Conservation (phyloP, 1,140 invertebrate genomes). For the Drosophila ercepeae region DNA sequence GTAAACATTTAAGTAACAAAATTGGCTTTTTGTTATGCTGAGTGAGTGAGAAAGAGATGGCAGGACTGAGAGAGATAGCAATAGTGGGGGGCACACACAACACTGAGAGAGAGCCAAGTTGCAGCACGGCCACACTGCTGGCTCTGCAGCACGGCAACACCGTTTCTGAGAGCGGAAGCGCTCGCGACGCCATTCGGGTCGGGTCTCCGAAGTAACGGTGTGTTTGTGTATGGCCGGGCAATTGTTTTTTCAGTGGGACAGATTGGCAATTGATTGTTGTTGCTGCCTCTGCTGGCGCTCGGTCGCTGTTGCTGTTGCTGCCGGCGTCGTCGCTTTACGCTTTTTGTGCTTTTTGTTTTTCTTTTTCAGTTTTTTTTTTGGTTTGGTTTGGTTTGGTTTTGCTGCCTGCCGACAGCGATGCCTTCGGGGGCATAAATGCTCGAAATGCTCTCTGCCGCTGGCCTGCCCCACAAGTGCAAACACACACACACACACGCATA, state of each 20-base stretch:
- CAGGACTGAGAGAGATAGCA: conserved; percentile 8
- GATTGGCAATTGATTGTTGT: conserved; percentile 80
- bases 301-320: conserved; percentile 13
- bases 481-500: conserved; percentile 4
- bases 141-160: conserved; percentile 59
- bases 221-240: conserved; percentile 55
- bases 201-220: conserved; percentile 53
- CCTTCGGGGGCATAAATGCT: conserved; percentile 73
- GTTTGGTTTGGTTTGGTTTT: conserved; percentile 34
- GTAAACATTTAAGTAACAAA: conserved; percentile 84
- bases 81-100: neutral
- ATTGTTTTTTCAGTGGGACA: conserved; percentile 82
- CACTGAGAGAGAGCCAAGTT: neutral
- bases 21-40: conserved; percentile 82
- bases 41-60: conserved; percentile 20
- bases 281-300: conserved; percentile 39
- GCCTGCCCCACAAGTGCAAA: conserved; percentile 63
- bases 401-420: conserved; percentile 67
- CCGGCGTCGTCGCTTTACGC: conserved; percentile 56
- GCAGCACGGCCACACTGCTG: conserved; percentile 54
- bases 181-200: neutral
- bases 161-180: conserved; percentile 37
- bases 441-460: conserved; percentile 37
- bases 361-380: conserved; percentile 14
- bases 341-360: conserved; percentile 60